A percentile compares a stretch with the other conserved stretches of the same genome.
phyloP scores from a whole-genome alignment of 2,797 vertebrate genomes.

The Phalloptychus januarius region DNA sequence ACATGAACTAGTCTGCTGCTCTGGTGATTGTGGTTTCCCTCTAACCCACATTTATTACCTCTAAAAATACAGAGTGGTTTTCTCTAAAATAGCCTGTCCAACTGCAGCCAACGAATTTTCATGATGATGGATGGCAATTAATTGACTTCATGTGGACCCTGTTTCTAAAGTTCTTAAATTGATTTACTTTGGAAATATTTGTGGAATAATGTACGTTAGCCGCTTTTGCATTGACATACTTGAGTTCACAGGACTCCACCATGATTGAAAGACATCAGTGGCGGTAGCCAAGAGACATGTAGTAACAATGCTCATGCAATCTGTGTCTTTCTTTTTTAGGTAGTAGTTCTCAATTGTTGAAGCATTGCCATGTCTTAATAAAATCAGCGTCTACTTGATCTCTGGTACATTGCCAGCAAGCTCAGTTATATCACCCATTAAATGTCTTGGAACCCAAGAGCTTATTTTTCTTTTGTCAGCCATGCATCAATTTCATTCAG shows the following conservation, averaged over 20 bases:
- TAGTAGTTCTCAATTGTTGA: conserved; percentile 9
- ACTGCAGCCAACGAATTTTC: conserved; percentile 62
- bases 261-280: not conserved
- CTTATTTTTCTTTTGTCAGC: conserved; percentile 27
- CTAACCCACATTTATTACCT: conserved; percentile 77
- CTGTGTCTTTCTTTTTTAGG: not conserved
- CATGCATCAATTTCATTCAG: conserved; percentile 50
- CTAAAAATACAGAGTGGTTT: conserved; percentile 79
- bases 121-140: conserved; percentile 32
- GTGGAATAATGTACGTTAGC: not conserved
- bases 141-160: conserved; percentile 28
- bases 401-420: conserved; percentile 64
- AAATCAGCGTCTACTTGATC: conserved; percentile 49
- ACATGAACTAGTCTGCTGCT: conserved; percentile 71
- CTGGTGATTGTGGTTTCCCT: conserved; percentile 60
- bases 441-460: conserved; percentile 64
- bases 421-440: conserved; percentile 74
- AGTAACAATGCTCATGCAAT: not conserved
- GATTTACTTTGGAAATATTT: conserved; percentile 9
- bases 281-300: not conserved
- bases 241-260: conserved; percentile 17
- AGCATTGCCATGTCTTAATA: conserved; percentile 9
- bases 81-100: conserved; percentile 69
- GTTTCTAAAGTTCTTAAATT: conserved; percentile 21
- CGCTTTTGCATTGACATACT: conserved; percentile 10